Percentiles rank a stretch among this genome's conserved stretches.
Evolutionary conservation across 2,888 invertebrate species (phyloP).

Genomic region (Diaphora mendica): DNA sequence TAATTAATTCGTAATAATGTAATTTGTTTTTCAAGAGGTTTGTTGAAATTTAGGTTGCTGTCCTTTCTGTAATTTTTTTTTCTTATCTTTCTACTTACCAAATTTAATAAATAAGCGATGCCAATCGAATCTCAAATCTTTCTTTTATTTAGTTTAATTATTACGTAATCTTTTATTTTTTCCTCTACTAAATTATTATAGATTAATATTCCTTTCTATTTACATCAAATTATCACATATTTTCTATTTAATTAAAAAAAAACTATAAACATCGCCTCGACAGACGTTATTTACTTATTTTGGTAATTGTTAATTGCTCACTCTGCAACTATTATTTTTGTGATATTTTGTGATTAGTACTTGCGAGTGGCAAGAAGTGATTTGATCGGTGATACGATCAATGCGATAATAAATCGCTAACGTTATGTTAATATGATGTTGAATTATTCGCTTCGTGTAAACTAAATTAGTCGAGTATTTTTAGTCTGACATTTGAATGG

Average conservation of each 20-base stretch:
- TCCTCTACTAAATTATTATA: background rate
- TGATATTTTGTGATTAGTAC: background rate
- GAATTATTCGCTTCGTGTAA: background rate
- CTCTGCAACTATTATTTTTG: background rate
- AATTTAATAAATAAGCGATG: background rate
- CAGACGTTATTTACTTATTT: background rate
- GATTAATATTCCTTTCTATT: background rate
- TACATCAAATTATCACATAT: background rate
- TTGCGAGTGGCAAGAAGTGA: background rate
- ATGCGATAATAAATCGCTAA: background rate
- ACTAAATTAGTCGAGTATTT: background rate
- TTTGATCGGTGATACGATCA: background rate
- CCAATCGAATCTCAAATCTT: background rate
- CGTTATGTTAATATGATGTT: background rate
- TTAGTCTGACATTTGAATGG: background rate
- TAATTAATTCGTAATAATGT: background rate
- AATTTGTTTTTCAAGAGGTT: background rate
- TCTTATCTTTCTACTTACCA: background rate
- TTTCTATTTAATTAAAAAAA: background rate
- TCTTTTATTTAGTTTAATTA: background rate
- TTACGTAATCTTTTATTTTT: background rate
- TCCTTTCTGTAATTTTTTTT: background rate
- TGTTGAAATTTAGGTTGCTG: background rate
- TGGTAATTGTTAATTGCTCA: background rate
- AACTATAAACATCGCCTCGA: background rate